phyloP scores from a whole-genome alignment of 2,888 invertebrate species.

The Dastarcus helophoroides region DNA sequence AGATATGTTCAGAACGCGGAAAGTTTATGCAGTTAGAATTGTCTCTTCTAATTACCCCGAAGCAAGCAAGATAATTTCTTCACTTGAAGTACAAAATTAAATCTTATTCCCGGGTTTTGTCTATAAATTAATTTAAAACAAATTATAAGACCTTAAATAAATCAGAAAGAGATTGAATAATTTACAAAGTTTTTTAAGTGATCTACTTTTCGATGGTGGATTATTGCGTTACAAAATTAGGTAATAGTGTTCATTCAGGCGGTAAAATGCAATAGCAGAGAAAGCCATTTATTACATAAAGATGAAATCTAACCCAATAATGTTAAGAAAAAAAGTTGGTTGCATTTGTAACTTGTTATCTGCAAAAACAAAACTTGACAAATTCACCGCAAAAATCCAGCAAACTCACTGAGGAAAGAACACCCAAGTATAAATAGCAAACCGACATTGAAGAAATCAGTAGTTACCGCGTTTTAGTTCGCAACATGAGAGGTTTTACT shows the following conservation, averaged over 20 bases:
- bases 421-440: slow-evolving; percentile 26
- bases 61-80: too few species aligned
- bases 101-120: background rate
- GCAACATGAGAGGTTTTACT: slow-evolving; percentile 27
- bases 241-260: slow-evolving; percentile 25
- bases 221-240: slow-evolving; percentile 17
- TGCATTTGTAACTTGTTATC: slow-evolving; percentile 5
- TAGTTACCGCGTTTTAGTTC: too few species aligned
- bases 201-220: slow-evolving; percentile 10
- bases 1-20: too few species aligned
- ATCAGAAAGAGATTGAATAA: slow-evolving; percentile 1
- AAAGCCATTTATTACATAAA: slow-evolving; percentile 32
- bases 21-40: too few species aligned
- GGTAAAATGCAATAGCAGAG: slow-evolving; percentile 27
- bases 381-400: slow-evolving; percentile 16
- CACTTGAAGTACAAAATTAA: slow-evolving; percentile 1
- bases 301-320: slow-evolving; percentile 26
- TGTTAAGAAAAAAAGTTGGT: slow-evolving; percentile 20
- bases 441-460: slow-evolving; percentile 10
- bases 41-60: too few species aligned
- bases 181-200: slow-evolving; percentile 10
- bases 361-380: slow-evolving; percentile 9
- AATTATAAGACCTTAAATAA: background rate
- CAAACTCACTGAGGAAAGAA: slow-evolving; percentile 21
- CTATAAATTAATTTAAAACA: slow-evolving; percentile 2